These are phyloP conservation scores for Polydesmus complanatus DNA, from an alignment of 2,888 invertebrate genomes.

Conservation along the genomic window DNA sequence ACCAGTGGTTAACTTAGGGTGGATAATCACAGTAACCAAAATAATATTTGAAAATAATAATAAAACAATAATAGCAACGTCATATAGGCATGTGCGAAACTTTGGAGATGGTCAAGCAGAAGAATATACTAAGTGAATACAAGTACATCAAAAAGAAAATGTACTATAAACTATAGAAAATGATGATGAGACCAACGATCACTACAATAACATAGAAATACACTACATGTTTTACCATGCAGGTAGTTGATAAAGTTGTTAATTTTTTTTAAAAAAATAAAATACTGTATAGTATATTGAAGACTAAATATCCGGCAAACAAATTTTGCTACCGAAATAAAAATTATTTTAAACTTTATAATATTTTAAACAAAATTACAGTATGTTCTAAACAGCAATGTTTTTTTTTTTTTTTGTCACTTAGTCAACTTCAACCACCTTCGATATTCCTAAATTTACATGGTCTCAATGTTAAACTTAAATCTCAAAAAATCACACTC, in stretches of 20 bases:
- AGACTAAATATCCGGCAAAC: no score
- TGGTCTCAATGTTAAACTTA: neutral
- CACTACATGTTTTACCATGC: neutral
- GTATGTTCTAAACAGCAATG: no score
- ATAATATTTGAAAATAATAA: neutral
- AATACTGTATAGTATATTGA: neutral
- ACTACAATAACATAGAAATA: neutral
- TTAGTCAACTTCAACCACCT: neutral
- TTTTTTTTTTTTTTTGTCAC: no score
- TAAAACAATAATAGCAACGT: slow-evolving; percentile 6
- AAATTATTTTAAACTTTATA: no score
- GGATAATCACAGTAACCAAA: neutral
- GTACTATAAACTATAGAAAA: neutral
- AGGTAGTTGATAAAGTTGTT: neutral
- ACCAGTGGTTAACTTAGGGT: neutral
- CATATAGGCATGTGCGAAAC: slow-evolving; percentile 26
- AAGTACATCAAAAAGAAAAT: neutral
- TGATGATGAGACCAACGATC: neutral
- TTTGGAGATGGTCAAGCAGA: slow-evolving; percentile 41
- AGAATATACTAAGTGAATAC: slow-evolving; percentile 2
- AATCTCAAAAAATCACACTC: slow-evolving; percentile 2
- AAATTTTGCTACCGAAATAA: no score
- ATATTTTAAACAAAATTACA: neutral
- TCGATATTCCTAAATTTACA: neutral
- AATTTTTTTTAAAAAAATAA: neutral